Conservation (phyloP, 2,797 vertebrate species). For the Aselliscus stoliczkanus region DNA sequence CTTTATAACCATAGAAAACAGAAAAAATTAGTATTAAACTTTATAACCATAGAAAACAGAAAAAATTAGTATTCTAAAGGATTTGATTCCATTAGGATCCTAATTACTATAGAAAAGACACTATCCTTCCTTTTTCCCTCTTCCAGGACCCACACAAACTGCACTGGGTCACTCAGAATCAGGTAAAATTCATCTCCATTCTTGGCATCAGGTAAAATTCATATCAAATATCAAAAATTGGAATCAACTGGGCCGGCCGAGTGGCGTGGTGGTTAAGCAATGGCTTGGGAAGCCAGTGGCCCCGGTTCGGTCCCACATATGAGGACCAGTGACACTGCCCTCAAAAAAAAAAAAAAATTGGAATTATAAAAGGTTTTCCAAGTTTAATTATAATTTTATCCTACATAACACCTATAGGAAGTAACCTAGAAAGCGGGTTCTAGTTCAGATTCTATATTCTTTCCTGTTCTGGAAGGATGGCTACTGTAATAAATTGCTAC, state of each 20-base stretch:
- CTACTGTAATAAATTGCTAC: not conserved
- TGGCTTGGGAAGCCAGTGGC: no score
- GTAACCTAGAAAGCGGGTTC: not conserved
- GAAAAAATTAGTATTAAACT: not conserved
- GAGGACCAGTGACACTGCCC: no score
- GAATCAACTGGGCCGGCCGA: no score
- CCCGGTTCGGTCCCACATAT: no score
- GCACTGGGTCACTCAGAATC: not conserved
- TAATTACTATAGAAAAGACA: not conserved
- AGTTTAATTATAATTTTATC: not conserved
- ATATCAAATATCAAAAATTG: not conserved
- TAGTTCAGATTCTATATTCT: not conserved
- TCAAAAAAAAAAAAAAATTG: not conserved
- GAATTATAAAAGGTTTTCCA: not conserved
- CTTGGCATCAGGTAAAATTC: not conserved
- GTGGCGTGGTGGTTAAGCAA: no score
- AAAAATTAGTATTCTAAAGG: not conserved
- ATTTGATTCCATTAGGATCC: not conserved
- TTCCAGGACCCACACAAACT: not conserved
- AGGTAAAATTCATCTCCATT: not conserved
- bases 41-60: conserved; percentile 3
- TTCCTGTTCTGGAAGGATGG: not conserved
- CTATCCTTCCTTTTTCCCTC: not conserved
- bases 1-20: conserved; percentile 17
- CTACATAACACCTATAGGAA: not conserved